These are phyloP conservation scores for Leuciscus idus DNA, from an alignment of 2,113 vertebrate species.

Conservation along the genomic window DNA sequence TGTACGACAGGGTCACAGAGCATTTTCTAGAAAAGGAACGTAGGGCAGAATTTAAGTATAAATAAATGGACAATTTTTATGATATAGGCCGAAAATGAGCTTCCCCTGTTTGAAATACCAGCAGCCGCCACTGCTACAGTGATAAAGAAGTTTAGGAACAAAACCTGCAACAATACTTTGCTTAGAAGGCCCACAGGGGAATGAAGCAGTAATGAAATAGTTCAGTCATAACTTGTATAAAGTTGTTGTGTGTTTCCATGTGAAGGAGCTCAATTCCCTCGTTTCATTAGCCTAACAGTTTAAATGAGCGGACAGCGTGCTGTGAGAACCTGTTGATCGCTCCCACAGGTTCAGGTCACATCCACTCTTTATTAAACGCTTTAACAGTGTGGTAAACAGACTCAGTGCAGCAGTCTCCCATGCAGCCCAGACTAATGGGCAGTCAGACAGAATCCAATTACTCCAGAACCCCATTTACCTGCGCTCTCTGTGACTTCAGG, in stretches of 20 bases:
- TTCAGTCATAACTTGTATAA: conserved; percentile 19
- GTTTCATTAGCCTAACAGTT: conserved; percentile 37
- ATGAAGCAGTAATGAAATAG: background rate
- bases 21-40: too few species aligned
- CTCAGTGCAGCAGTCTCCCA: conserved; percentile 69
- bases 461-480: conserved; percentile 66
- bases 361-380: conserved; percentile 72
- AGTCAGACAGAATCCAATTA: conserved; percentile 76
- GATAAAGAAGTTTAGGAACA: background rate
- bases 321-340: conserved; percentile 44
- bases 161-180: background rate
- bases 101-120: too few species aligned
- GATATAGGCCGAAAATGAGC: too few species aligned
- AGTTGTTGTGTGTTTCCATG: background rate
- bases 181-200: background rate
- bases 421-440: conserved; percentile 70
- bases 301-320: conserved; percentile 41
- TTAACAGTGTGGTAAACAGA: conserved; percentile 70
- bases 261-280: conserved; percentile 23
- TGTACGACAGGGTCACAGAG: too few species aligned
- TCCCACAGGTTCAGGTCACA: conserved; percentile 58
- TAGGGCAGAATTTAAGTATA: too few species aligned
- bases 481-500: conserved; percentile 61
- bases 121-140: background rate
- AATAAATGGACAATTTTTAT: too few species aligned